These are phyloP conservation scores for Ctenoplectra terminalis DNA, from an alignment of 1,140 invertebrate species.

Conservation along the genomic window DNA sequence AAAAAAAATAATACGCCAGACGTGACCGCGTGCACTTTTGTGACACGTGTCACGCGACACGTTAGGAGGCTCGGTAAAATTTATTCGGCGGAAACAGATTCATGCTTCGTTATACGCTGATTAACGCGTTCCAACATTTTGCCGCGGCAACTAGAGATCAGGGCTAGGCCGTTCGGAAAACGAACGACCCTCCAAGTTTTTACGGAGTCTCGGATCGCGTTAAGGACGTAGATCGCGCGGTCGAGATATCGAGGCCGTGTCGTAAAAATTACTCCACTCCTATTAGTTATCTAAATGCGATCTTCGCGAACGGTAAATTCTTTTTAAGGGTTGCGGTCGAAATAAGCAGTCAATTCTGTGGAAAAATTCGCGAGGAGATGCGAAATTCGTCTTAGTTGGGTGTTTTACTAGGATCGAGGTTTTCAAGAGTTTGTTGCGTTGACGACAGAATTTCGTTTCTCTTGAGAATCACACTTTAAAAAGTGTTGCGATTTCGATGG, in stretches of 20 bases:
- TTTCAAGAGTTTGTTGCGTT: not conserved
- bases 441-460: not conserved
- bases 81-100: slow-evolving; percentile 6
- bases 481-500: not conserved
- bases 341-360: slow-evolving; percentile 12
- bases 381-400: no score
- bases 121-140: slow-evolving; percentile 30
- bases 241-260: not conserved
- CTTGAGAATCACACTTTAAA: not conserved
- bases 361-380: not conserved
- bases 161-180: not conserved
- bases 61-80: not conserved
- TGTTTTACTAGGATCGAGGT: no score
- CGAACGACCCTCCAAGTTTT: not conserved
- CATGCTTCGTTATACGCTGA: slow-evolving; percentile 30
- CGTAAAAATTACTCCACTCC: slow-evolving; percentile 27
- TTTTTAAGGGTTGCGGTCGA: not conserved
- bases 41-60: slow-evolving; percentile 16
- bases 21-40: not conserved
- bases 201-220: not conserved
- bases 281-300: slow-evolving; percentile 41
- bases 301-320: slow-evolving; percentile 26
- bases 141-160: no score
- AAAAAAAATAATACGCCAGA: not conserved
- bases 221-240: not conserved